Base-by-base conservation (phyloP, 2,888 invertebrate genomes). In the Trileptium ribeirensis region DNA sequence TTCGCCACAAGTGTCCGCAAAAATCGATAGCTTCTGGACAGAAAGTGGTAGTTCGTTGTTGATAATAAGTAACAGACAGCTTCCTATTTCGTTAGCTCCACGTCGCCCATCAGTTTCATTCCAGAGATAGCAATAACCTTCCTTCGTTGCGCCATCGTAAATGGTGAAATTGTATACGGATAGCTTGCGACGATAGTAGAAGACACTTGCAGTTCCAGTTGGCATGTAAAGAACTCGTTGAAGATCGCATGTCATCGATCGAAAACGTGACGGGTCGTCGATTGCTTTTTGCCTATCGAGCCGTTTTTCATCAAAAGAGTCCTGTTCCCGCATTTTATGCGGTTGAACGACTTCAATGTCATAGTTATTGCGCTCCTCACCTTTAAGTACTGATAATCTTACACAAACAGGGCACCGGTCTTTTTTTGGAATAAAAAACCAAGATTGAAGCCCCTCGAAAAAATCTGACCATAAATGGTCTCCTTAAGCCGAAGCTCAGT, bases 71-170 rank as follows among this genome's bases (percentile, higher is more conserved):
- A n/a, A n/a, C n/a, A n/a, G n/a, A n/a, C n/a, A n/a, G n/a, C n/a
- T n/a, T n/a, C n/a, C n/a, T n/a, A n/a, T n/a, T n/a, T n/a, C n/a
- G n/a, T n/a, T n/a, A n/a, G n/a, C n/a, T n/a, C n/a, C n/a, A n/a
- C n/a, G n/a, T n/a, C n/a, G n/a, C n/a, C n/a, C n/a, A n/a, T n/a
- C n/a, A n/a, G n/a, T n/a, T n/a, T n/a, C 77, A 19, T 29, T 36
- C 79, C 79, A 79, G 8, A 79, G 15, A 79, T 70, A 79, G 79
- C 79, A 79, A 74, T 79, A 37, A 8, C n/a, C 79, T 24, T 79
- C 70, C 24, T 75, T 19, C 3, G 37, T 31, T n/a, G n/a, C n/a
- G 3, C 8, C 24, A 3, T 75, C 34, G 24, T 67, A 79, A 3
- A 79, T 24, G 15, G 79, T 79, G 31, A 79, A 33, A 36, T 67